Evolutionary conservation across 2,888 invertebrate genomes (phyloP).

Genomic region (Pollenia angustigena): DNA sequence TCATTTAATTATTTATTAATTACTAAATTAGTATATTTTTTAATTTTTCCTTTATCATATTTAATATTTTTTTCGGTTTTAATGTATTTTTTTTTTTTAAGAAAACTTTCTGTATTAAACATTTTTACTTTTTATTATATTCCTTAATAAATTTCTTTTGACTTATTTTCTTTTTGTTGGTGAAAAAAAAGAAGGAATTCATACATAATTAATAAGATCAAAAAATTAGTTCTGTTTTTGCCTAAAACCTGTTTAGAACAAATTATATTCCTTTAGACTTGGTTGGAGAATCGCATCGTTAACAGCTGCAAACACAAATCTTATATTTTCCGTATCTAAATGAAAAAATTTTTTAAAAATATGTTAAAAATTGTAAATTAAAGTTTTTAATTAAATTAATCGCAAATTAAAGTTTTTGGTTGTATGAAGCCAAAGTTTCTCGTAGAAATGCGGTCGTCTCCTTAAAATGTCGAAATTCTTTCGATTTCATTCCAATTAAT

Average conservation of each 20-base stretch:
- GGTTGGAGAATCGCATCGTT: constrained; percentile 99
- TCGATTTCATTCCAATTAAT: no score
- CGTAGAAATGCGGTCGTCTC: no score
- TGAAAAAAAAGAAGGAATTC: constrained; percentile 72
- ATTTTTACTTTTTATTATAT: constrained; percentile 41
- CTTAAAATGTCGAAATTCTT: no score
- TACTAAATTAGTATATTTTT: constrained; percentile 70
- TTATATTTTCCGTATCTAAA: constrained; percentile 99
- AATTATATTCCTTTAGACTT: constrained; percentile 99
- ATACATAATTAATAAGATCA: constrained; percentile 82
- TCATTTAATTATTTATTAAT: no score
- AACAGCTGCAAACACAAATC: constrained; percentile 99
- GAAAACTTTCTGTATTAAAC: constrained; percentile 65
- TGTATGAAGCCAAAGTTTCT: no score
- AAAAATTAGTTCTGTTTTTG: constrained; percentile 82
- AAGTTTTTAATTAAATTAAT: no score
- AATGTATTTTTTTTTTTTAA: constrained; percentile 52
- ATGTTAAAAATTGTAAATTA: no score
- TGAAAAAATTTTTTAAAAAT: constrained; percentile 65
- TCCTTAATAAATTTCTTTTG: constrained; percentile 65
- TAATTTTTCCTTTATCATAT: constrained; percentile 61
- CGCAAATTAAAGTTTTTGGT: no score
- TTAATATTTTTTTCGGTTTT: constrained; percentile 66
- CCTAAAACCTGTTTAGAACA: constrained; percentile 90
- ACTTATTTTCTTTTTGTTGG: constrained; percentile 64